Evolutionary conservation across 2,797 vertebrate genomes (phyloP), one percentile per base, ranked within the genome.

Genomic region (Agapornis canus): DNA sequence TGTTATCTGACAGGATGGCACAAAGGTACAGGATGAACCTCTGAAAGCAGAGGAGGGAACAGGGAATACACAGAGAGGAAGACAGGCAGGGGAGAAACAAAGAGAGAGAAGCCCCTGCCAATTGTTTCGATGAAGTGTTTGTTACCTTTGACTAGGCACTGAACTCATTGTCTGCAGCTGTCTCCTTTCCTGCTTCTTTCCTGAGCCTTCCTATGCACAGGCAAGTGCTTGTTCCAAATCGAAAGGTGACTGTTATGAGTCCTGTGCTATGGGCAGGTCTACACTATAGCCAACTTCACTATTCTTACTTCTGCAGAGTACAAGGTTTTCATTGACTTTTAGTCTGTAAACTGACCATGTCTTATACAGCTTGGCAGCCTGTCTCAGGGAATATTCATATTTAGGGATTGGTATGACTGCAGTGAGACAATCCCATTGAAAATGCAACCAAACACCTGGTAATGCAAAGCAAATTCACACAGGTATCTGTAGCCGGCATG

Each of bases 141-240:
- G 77, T 35, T 84, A 79, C 94, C 86, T 95, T 88, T 90, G 90
- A 92, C 77, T 63, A 79, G 82, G 81, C 96, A 92, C 73, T 79
- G 56, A 75, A 65, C 80, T 73, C 78, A 88, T 92, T 94, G 92
- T 86, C 90, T 93, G 83, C 70, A 77, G 90, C 88, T 1, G 0
- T 72, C 90, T 94, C 90, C 90, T 92, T 89, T 94, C 92, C 93
- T 95, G 90, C 80, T 59, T 17, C 92, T 95, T 94, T 92, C 90
- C 94, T 90, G 91, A 95, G 77, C 51, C 83, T 83, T 86, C 80
- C 93, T 66, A 70, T 40, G 88, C 86, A 65, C 86, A 95, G 80
- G 93, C 93, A 63, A 63, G 81, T 1, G 65, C 75, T 66, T 40
- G 77, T 13, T 95, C 87, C 94, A 92, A 94, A 89, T 47, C 25